phyloP scores from a whole-genome alignment of 2,113 vertebrate species.

The Anthoscopus minutus region DNA sequence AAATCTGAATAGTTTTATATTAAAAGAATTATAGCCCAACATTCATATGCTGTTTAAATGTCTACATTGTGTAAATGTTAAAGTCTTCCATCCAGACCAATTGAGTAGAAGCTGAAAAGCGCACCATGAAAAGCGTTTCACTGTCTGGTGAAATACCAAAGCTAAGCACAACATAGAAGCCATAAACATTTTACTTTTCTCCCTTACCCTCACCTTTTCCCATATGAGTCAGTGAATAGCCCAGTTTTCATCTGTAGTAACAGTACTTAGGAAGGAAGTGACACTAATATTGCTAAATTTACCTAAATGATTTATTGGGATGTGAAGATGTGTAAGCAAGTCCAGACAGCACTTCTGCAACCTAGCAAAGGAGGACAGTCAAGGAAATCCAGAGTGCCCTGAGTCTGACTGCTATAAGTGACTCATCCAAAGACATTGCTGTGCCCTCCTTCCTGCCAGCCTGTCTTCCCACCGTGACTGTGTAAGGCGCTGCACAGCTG shows the following conservation, averaged over 20 bases:
- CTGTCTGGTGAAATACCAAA: neutral
- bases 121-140: neutral
- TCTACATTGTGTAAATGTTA: neutral
- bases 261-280: neutral
- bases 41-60: neutral
- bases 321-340: neutral
- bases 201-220: neutral
- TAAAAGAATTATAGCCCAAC: neutral
- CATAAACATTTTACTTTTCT: neutral
- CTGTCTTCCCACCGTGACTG: accelerated
- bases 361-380: neutral
- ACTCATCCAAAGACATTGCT: accelerated
- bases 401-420: neutral
- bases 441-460: neutral
- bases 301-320: neutral
- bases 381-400: accelerated
- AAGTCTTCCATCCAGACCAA: neutral
- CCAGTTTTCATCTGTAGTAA: accelerated
- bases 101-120: neutral
- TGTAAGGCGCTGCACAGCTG: neutral
- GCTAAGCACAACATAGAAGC: neutral
- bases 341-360: neutral
- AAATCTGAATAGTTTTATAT: neutral
- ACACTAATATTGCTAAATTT: neutral
- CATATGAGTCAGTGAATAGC: neutral